These are phyloP conservation scores for Cryptus armator DNA, from an alignment of 2,888 invertebrate genomes.

Conservation along the genomic window DNA sequence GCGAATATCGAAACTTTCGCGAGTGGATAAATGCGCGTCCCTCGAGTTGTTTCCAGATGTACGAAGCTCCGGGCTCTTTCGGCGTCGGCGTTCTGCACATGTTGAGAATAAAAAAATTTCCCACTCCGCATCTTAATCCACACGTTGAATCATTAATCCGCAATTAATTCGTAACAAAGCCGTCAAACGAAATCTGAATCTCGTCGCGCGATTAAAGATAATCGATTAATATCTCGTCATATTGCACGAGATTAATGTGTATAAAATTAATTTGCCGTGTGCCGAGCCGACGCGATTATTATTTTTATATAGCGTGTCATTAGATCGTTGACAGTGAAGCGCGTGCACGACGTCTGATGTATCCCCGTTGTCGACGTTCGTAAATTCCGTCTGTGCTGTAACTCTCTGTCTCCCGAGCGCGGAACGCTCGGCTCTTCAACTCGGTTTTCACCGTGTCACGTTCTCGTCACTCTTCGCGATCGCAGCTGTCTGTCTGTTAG, in stretches of 20 bases:
- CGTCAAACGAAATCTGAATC: not conserved
- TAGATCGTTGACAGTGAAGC: slow-evolving; percentile 1
- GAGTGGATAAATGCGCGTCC: not conserved
- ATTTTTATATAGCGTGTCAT: not conserved
- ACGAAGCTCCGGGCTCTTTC: not conserved
- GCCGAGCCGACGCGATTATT: not conserved
- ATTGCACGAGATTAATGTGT: not conserved
- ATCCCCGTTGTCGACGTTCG: not conserved
- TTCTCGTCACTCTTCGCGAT: slow-evolving; percentile 45
- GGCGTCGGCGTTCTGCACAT: not conserved
- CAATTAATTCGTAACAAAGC: not conserved
- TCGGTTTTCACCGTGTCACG: slow-evolving; percentile 22
- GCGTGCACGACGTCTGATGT: not conserved
- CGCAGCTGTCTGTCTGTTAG: slow-evolving; percentile 32
- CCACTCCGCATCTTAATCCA: not conserved
- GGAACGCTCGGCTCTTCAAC: slow-evolving; percentile 4
- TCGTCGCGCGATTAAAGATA: not conserved
- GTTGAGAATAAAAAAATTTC: not conserved
- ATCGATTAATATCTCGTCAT: not conserved
- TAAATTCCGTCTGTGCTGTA: not conserved
- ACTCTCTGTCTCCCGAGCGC: not conserved
- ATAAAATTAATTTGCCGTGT: not conserved
- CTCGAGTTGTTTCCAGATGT: slow-evolving; percentile 14
- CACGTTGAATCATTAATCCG: too few relatives aligned
- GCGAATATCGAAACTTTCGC: not conserved